Evolutionary conservation across 1,140 invertebrate genomes (phyloP).

Genomic region (Teleopsis dalmanni): DNA sequence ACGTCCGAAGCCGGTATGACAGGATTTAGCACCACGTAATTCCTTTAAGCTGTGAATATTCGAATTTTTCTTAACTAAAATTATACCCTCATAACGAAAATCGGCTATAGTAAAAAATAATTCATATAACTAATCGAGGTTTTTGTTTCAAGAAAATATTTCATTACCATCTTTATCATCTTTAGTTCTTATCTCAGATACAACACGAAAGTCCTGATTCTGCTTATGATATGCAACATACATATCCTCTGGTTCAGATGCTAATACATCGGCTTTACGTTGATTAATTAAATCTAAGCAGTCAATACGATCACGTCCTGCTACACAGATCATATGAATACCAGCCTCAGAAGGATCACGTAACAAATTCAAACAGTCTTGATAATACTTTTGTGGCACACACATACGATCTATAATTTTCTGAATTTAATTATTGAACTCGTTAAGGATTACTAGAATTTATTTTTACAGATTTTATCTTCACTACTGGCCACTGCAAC

Average conservation of each 20-base stretch:
- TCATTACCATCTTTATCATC: conserved; percentile 48
- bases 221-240: conserved; percentile 66
- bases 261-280: conserved; percentile 69
- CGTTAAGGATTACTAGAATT: background rate
- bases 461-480: conserved; percentile 13
- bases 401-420: conserved; percentile 58
- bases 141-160: background rate
- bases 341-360: conserved; percentile 55
- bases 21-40: conserved; percentile 64
- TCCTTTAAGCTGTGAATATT: conserved; percentile 56
- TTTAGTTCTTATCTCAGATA: conserved; percentile 60
- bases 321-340: conserved; percentile 55
- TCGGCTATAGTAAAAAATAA: conserved; percentile 47
- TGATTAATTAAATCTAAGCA: conserved; percentile 67
- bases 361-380: conserved; percentile 58
- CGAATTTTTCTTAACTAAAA: conserved; percentile 62
- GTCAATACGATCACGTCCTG: conserved; percentile 63
- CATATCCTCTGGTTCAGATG: conserved; percentile 69
- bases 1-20: conserved; percentile 69
- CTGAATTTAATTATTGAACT: background rate
- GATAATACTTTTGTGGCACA: conserved; percentile 55
- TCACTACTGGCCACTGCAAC: conserved; percentile 3
- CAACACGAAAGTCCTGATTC: conserved; percentile 55
- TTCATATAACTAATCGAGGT: background rate
- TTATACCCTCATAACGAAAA: conserved; percentile 70